A percentile compares a stretch with the other conserved stretches of the same genome.
These are phyloP conservation scores for Cathartes aura DNA, from an alignment of 2,113 vertebrate species.

Conservation along the genomic window DNA sequence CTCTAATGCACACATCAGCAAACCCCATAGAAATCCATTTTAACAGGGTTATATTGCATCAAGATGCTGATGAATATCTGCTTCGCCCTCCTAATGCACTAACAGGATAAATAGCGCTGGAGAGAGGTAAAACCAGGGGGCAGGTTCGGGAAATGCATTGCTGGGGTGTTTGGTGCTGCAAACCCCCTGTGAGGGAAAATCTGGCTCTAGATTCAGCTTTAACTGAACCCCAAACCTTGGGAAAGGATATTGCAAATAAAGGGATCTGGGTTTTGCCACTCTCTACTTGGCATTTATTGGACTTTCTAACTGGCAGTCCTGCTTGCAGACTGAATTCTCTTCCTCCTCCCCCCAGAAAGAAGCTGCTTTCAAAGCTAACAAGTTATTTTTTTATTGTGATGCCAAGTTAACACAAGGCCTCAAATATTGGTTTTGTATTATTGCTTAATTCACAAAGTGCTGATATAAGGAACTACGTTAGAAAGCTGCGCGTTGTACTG, in stretches of 20 bases:
- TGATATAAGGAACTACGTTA: not conserved
- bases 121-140: slow-evolving; percentile 22
- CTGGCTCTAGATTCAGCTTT: not conserved
- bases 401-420: slow-evolving; percentile 15
- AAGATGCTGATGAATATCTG: not conserved
- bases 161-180: rapidly evolving
- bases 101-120: not conserved
- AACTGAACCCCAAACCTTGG: not conserved
- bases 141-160: not conserved
- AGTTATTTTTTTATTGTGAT: not conserved
- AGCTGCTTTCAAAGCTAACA: slow-evolving; percentile 27
- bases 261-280: slow-evolving; percentile 30
- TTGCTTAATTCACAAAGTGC: not conserved
- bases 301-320: not conserved
- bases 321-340: not conserved
- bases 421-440: not conserved
- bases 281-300: not conserved
- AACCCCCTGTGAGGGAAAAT: not conserved
- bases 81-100: slow-evolving; percentile 3
- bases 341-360: not conserved
- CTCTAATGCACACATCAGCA: not conserved
- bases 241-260: not conserved
- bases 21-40: not conserved
- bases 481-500: not conserved
- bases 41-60: not conserved